Conservation (phyloP, 2,888 invertebrate genomes). For the Deroplatys truncata region DNA sequence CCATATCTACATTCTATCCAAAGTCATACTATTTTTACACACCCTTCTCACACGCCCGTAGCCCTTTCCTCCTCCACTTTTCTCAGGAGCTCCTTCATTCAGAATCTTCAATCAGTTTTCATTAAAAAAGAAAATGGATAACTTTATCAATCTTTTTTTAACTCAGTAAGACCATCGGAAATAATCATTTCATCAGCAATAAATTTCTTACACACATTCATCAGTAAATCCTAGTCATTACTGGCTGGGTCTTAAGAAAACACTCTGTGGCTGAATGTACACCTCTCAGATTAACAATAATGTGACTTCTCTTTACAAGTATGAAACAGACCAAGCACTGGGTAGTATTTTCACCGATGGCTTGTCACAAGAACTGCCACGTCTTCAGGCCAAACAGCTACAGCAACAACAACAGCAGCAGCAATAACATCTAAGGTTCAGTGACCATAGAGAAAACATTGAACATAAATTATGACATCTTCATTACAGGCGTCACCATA, state of each 20-base stretch:
- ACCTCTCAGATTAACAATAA: not conserved
- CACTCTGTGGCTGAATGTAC: not conserved
- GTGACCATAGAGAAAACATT: not conserved
- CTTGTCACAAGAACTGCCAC: not conserved
- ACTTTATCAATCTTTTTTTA: not conserved
- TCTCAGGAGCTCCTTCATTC: not conserved
- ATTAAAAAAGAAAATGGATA: not conserved
- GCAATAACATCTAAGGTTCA: not conserved
- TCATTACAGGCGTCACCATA: slow-evolving; percentile 94
- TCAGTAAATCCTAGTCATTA: not conserved
- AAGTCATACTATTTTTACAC: not conserved
- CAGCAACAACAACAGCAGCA: not conserved
- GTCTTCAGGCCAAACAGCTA: not conserved
- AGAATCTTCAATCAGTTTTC: not conserved
- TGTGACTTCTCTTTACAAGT: not conserved
- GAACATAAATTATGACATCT: slow-evolving; percentile 22
- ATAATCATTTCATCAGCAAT: slow-evolving; percentile 33
- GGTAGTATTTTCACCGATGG: not conserved
- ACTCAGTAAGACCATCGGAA: not conserved
- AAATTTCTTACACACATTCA: not conserved
- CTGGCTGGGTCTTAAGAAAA: slow-evolving; percentile 2
- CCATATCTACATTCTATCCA: not conserved
- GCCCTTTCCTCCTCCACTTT: too few relatives aligned
- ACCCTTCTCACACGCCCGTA: too few relatives aligned
- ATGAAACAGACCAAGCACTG: not conserved